Evolutionary conservation across 2,113 vertebrate genomes (phyloP).

Genomic region (Corythornis cristatus): DNA sequence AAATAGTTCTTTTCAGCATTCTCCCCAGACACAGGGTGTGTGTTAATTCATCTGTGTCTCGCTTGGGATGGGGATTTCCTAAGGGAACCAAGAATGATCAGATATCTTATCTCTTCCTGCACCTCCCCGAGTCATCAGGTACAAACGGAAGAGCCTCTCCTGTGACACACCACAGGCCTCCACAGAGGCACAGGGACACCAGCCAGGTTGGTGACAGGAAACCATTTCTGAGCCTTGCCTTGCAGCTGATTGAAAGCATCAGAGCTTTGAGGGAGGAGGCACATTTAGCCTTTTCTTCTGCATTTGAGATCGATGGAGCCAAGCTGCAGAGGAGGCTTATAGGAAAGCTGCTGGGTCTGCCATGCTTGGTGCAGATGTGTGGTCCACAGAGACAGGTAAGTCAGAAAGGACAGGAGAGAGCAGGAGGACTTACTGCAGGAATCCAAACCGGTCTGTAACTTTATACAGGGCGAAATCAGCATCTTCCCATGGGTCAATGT

Average conservation of each 20-base stretch:
- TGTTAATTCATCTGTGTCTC: fast-evolving
- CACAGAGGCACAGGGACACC: not conserved
- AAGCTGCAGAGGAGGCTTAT: not conserved
- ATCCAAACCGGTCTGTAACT: slow-evolving; percentile 89
- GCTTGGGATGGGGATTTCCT: not conserved
- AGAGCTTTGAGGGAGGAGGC: not conserved
- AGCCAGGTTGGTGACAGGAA: not conserved
- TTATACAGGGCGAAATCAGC: slow-evolving; percentile 84
- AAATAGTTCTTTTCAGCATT: not conserved
- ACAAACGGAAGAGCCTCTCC: not conserved
- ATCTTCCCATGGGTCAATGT: slow-evolving; percentile 89
- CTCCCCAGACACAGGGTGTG: not conserved
- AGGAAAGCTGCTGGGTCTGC: not conserved
- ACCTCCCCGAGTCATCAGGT: not conserved
- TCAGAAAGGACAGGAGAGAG: not conserved
- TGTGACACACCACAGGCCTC: fast-evolving
- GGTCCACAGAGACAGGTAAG: not conserved
- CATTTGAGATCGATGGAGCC: not conserved
- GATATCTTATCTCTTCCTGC: not conserved
- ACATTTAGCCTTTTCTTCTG: not conserved
- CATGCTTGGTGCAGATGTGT: not conserved
- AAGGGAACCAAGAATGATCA: fast-evolving
- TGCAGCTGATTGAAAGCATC: not conserved
- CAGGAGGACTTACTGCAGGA: slow-evolving; percentile 84
- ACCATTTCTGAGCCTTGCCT: not conserved